Percentiles rank a stretch among this genome's conserved stretches.
These are phyloP conservation scores for Raja brachyura DNA, from an alignment of 2,113 vertebrate genomes.

Conservation along the genomic window DNA sequence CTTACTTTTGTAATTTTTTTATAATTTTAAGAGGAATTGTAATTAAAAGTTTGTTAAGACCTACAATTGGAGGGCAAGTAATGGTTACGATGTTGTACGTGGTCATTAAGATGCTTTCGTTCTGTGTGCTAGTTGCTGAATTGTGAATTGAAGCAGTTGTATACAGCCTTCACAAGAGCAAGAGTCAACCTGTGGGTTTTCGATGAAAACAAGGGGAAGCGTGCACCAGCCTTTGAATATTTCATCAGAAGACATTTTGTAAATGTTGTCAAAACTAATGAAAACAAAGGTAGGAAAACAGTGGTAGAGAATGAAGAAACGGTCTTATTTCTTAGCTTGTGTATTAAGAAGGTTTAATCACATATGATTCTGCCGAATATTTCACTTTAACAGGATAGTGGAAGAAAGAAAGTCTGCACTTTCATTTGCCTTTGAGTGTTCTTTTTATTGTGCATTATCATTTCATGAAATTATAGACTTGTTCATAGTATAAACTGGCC, in stretches of 20 bases:
- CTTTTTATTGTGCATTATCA: background rate
- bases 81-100: background rate
- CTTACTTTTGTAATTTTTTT: too few species aligned
- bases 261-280: slow-evolving; percentile 62
- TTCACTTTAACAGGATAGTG: background rate
- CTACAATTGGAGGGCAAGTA: background rate
- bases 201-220: slow-evolving; percentile 64
- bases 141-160: slow-evolving; percentile 67
- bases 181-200: slow-evolving; percentile 75
- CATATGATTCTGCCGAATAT: background rate
- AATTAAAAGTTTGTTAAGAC: too few species aligned
- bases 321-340: too few species aligned
- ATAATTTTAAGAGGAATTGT: too few species aligned
- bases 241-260: slow-evolving; percentile 62
- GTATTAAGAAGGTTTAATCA: background rate
- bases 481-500: too few species aligned
- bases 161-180: slow-evolving; percentile 69
- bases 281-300: slow-evolving; percentile 60
- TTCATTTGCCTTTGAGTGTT: background rate
- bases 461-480: background rate
- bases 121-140: slow-evolving; percentile 59
- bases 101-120: background rate
- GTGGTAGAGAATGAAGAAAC: background rate
- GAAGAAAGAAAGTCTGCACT: background rate
- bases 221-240: slow-evolving; percentile 67